Conservation (phyloP, 2,888 invertebrate genomes). For the Polietes domitor region DNA sequence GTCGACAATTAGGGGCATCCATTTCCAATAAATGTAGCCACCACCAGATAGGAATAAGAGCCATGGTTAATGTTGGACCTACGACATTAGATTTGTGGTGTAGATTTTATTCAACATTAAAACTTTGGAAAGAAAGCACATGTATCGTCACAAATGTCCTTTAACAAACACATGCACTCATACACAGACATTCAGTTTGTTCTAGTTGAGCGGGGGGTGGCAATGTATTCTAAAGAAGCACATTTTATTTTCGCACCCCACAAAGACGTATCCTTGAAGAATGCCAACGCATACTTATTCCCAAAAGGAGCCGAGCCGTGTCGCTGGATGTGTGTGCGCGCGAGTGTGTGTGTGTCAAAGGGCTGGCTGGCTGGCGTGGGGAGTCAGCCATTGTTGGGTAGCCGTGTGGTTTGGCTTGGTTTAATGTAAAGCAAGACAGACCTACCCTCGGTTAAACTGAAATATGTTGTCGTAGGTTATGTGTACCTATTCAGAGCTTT, state of each 20-base stretch:
- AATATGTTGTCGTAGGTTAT: slow-evolving; percentile 71
- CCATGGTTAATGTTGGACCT: too few species aligned
- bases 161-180: background rate
- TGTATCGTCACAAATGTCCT: background rate
- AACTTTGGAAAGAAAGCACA: too few species aligned
- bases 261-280: slow-evolving; percentile 17
- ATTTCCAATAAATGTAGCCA: too few species aligned
- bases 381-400: slow-evolving; percentile 22
- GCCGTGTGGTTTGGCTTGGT: background rate
- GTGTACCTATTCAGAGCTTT: slow-evolving; percentile 28
- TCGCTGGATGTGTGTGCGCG: background rate
- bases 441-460: slow-evolving; percentile 69
- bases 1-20: too few species aligned
- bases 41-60: too few species aligned
- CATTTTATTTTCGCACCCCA: background rate
- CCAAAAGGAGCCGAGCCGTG: slow-evolving; percentile 23
- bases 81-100: too few species aligned
- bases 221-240: slow-evolving; percentile 11
- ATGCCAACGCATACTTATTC: slow-evolving; percentile 13
- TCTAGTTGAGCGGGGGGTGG: background rate
- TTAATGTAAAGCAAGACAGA: slow-evolving; percentile 53
- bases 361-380: slow-evolving; percentile 27
- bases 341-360: background rate
- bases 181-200: background rate
- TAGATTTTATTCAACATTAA: too few species aligned